Conservation (phyloP, 2,113 vertebrate genomes). For the Syngnathus typhle region DNA sequence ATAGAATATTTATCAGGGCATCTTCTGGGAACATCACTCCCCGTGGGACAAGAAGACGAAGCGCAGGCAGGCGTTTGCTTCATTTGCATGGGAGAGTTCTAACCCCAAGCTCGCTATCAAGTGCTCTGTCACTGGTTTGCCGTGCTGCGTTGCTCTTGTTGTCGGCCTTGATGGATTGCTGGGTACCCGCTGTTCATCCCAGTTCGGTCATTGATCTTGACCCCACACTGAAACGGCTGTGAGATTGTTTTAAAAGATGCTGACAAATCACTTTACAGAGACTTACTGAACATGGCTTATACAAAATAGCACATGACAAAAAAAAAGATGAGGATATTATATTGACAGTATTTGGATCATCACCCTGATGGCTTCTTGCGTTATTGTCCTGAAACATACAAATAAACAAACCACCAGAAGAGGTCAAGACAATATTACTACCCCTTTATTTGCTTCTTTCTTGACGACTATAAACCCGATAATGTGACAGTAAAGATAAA, state of each 20-base stretch:
- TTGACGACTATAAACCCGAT: no score
- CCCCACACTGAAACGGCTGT: not conserved
- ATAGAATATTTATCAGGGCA: not conserved
- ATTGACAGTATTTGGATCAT: no score
- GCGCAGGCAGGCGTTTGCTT: not conserved
- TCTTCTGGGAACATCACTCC: no score
- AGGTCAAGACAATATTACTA: no score
- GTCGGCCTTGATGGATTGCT: not conserved
- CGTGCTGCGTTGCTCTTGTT: not conserved
- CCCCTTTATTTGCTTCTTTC: no score
- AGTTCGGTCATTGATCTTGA: not conserved
- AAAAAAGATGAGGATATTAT: no score
- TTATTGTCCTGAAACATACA: no score
- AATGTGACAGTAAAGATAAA: no score
- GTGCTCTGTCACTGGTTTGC: not conserved
- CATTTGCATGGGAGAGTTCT: not conserved
- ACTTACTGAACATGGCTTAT: not conserved
- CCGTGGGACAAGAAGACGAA: not conserved
- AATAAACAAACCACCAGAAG: no score
- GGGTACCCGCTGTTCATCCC: not conserved
- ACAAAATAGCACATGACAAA: not conserved
- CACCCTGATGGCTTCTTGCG: no score
- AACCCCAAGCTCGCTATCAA: not conserved
- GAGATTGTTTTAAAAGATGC: conserved; percentile 1
- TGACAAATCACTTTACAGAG: not conserved